Conservation (phyloP, 2,888 invertebrate species). For the Eupithecia subfuscata region DNA sequence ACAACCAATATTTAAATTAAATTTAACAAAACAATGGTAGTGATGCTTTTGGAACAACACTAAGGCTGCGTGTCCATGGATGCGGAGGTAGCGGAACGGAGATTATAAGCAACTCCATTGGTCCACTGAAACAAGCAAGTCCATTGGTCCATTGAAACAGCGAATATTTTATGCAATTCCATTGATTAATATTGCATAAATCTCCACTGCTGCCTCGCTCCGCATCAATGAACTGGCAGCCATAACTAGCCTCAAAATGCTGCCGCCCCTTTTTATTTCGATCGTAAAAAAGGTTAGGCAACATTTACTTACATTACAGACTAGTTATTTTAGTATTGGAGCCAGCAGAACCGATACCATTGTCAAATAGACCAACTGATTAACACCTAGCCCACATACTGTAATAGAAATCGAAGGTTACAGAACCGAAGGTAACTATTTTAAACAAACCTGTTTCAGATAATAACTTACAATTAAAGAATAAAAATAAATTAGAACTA, state of each 20-base stretch:
- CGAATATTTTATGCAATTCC: no score
- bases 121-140: no score
- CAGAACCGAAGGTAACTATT: not conserved
- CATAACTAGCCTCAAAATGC: not conserved
- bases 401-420: not conserved
- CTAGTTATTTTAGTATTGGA: not conserved
- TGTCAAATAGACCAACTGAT: not conserved
- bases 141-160: no score
- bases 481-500: not conserved
- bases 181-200: no score
- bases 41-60: not conserved
- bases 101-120: no score
- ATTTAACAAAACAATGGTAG: not conserved
- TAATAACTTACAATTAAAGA: not conserved
- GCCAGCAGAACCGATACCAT: not conserved
- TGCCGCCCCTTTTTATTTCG: not conserved
- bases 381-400: not conserved
- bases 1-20: not conserved
- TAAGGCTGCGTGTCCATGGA: not conserved
- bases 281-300: no score
- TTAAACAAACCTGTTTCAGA: not conserved
- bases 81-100: no score
- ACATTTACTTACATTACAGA: not conserved
- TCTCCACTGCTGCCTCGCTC: no score
- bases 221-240: no score